Percentiles rank a stretch among this genome's conserved stretches.
phyloP scores from a whole-genome alignment of 2,888 invertebrate genomes.

The Orthosia gracilis region DNA sequence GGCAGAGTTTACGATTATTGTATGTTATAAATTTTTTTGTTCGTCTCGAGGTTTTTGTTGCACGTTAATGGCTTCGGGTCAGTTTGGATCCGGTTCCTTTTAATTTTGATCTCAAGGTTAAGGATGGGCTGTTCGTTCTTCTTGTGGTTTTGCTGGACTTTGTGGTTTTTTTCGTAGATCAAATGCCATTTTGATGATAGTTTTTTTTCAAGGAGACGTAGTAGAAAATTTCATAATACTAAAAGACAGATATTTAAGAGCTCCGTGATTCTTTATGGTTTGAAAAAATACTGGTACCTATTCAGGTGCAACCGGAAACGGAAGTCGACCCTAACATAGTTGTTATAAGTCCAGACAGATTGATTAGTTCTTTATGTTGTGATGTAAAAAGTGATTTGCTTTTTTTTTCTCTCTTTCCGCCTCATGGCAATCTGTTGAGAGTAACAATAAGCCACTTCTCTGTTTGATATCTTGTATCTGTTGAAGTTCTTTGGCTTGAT shows the following conservation, averaged over 20 bases:
- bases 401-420: too few species aligned
- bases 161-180: not conserved
- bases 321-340: too few species aligned
- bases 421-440: too few species aligned
- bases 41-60: constrained; percentile 51
- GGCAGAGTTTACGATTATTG: constrained; percentile 1
- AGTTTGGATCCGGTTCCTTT: constrained; percentile 58
- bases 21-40: constrained; percentile 53
- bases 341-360: too few species aligned
- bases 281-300: too few species aligned
- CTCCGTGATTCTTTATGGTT: too few species aligned
- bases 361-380: not conserved
- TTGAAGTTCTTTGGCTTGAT: too few species aligned
- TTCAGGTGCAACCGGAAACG: too few species aligned
- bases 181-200: not conserved
- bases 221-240: too few species aligned
- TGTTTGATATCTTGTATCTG: too few species aligned
- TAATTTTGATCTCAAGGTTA: constrained; percentile 51
- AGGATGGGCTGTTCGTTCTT: constrained; percentile 6
- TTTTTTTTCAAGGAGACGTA: not conserved
- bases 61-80: constrained; percentile 54
- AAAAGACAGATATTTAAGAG: too few species aligned
- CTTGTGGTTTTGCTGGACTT: not conserved
- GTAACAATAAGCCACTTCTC: too few species aligned
- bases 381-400: not conserved